Base-by-base conservation (phyloP, 2,888 invertebrate genomes). In the Drosophila austrosaltans region DNA sequence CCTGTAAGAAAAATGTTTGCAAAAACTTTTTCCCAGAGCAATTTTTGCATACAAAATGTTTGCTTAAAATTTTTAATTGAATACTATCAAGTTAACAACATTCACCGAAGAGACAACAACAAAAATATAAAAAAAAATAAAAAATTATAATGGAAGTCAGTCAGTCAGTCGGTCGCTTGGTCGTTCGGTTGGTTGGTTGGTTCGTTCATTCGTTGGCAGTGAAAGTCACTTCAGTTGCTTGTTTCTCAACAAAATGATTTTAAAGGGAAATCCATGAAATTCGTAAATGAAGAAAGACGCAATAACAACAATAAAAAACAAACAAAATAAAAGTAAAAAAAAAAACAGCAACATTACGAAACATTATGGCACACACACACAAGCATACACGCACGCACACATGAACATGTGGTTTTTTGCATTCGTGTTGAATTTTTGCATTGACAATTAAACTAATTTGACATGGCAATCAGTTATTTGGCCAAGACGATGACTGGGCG, bases 191-290 rank as follows among this genome's bases (percentile, higher is more conserved):
- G 44, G 58, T 42, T 42, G 59, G 6, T 48, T 10, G 22, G 6
- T 48, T 10, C 58, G 57, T 77, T 79, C 56, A 64, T 61, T 81
- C 63, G 53, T 66, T 76, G 77, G 69, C 78, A 78, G 78, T 78
- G 78, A 78, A 78, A 78, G 78, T 76, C 72, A 63, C 69, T 78
- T 60, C 68, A 76, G 83, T 86, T 86, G 85, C 88, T 87, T 80
- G 83, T 86, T 86, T 87, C 88, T 85, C 82, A 87, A 77, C 79
- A 60, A 77, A 82, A 78, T 85, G 77, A 80, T 84, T 82, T 72
- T 48, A 48, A 78, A 90, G 90, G 90, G 86, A 90, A 90, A 89
- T 82, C 89, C 90, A 84, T 80, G 80, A 89, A 89, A 87, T 89
- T 85, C 79, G 81, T 84, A 81, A 85, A 82, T 77, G 78, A 81